phyloP scores from a whole-genome alignment of 2,888 invertebrate genomes.

The Allophyes oxyacanthae region DNA sequence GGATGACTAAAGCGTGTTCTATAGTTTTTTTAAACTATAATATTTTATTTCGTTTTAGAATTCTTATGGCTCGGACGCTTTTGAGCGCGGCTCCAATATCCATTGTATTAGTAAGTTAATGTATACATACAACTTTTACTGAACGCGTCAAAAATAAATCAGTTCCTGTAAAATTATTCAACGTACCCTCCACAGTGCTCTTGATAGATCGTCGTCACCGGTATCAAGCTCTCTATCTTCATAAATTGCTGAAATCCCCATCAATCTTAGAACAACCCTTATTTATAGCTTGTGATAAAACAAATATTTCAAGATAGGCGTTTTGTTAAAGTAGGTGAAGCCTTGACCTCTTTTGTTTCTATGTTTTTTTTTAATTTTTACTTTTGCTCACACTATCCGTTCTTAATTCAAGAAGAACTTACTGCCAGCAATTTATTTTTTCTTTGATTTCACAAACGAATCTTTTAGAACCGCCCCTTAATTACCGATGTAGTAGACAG shows the following conservation, averaged over 20 bases:
- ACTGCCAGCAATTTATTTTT: no score
- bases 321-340: conserved; percentile 1
- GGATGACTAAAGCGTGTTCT: no score
- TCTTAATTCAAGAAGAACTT: no score
- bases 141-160: conserved; percentile 17
- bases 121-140: not conserved
- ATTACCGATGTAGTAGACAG: no score
- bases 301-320: conserved; percentile 36
- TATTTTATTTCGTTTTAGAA: no score
- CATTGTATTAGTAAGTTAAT: no score
- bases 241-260: conserved; percentile 58
- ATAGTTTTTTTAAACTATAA: no score
- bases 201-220: conserved; percentile 43
- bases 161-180: conserved; percentile 37
- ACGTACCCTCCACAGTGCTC: conserved; percentile 29
- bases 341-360: conserved; percentile 19
- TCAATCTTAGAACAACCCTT: conserved; percentile 53
- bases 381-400: no score
- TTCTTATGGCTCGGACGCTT: no score
- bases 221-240: conserved; percentile 54
- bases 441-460: no score
- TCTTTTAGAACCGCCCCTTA: no score
- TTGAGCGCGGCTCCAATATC: no score
- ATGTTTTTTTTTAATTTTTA: not conserved
- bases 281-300: conserved; percentile 54